A percentile compares a stretch with the other conserved stretches of the same genome.
phyloP scores from a whole-genome alignment of 2,113 vertebrate species.

The Felis catus region F.catus_Fca126_mat1.0 CM031413.1:75025501-75026000 shows the following conservation, averaged over 20 bases:
- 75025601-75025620: background rate
- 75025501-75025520: background rate
- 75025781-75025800: background rate
- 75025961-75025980: background rate
- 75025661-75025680: background rate
- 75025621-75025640: background rate
- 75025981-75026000: background rate
- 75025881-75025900: background rate
- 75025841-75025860: background rate
- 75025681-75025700: background rate
- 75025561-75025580: background rate
- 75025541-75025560: background rate
- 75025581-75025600: background rate
- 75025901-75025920: background rate
- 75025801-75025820: constrained; percentile 32
- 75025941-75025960: background rate
- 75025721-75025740: background rate
- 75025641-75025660: background rate
- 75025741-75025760: background rate
- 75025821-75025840: background rate
- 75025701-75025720: background rate
- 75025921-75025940: background rate
- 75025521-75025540: background rate
- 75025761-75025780: constrained; percentile 3
- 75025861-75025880: background rate